Conservation (phyloP, 2,113 vertebrate species). For the Dunckerocampus dactyliophorus region DNA sequence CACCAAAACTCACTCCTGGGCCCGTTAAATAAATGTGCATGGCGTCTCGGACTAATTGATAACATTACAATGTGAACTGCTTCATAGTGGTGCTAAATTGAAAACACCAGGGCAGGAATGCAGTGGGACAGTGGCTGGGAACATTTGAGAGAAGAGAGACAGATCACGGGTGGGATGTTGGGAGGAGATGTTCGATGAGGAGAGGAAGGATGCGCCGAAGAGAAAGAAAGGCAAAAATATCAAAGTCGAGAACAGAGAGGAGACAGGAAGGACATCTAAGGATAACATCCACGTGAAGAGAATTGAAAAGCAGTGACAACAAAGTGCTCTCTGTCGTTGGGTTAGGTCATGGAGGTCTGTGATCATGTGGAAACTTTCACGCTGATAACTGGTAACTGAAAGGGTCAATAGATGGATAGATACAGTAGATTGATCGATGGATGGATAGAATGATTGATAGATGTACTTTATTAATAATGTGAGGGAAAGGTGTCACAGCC, state of each 20-base stretch:
- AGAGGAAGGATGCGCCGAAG: constrained; percentile 14
- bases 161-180: constrained; percentile 10
- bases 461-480: too few relatives aligned
- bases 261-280: constrained; percentile 10
- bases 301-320: neutral
- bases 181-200: constrained; percentile 1
- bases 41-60: constrained; percentile 72
- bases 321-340: neutral
- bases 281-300: neutral
- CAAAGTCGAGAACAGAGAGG: constrained; percentile 16
- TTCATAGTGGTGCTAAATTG: constrained; percentile 61
- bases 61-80: constrained; percentile 61
- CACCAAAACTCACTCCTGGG: constrained; percentile 44
- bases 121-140: constrained; percentile 31
- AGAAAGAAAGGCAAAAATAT: constrained; percentile 16
- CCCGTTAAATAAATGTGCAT: constrained; percentile 58
- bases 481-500: too few relatives aligned
- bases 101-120: constrained; percentile 65
- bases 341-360: neutral
- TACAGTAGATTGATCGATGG: too few relatives aligned
- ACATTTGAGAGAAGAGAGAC: constrained; percentile 21
- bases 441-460: too few relatives aligned
- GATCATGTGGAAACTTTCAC: neutral
- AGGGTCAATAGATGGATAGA: too few relatives aligned
- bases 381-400: neutral